These are phyloP conservation scores for Tridacna gigas DNA, from an alignment of 2,888 invertebrate genomes.

Conservation along the genomic window DNA sequence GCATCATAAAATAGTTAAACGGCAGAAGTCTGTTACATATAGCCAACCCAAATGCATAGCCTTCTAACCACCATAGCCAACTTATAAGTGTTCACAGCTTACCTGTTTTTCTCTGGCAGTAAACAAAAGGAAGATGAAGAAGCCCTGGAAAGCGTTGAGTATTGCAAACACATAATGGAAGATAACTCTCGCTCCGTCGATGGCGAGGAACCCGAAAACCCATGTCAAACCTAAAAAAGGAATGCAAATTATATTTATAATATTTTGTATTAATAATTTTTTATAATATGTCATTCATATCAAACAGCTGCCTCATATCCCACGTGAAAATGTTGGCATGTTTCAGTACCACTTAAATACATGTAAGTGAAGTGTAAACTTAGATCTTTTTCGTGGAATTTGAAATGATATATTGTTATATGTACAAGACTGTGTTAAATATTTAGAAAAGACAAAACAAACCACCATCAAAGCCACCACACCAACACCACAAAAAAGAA, in stretches of 20 bases:
- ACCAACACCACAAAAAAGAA: neutral
- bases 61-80: too few species aligned
- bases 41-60: too few species aligned
- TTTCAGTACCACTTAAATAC: too few species aligned
- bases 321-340: neutral
- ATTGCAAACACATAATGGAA: slow-evolving; percentile 82
- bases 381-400: too few species aligned
- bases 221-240: slow-evolving; percentile 78
- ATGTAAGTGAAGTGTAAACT: too few species aligned
- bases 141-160: slow-evolving; percentile 69
- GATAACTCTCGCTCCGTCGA: slow-evolving; percentile 74
- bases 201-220: slow-evolving; percentile 82
- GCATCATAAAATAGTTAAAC: too few species aligned
- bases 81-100: neutral
- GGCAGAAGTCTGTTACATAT: too few species aligned
- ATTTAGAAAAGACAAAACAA: neutral
- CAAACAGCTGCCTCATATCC: neutral
- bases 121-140: slow-evolving; percentile 78
- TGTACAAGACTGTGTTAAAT: neutral
- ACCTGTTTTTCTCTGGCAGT: slow-evolving; percentile 74
- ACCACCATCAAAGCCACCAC: neutral
- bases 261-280: neutral
- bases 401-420: neutral
- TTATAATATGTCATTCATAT: neutral
- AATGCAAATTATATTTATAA: neutral